Evolutionary conservation across 2,797 vertebrate genomes (phyloP), one percentile per base, ranked within the genome.

Genomic region (Momotus momota): DNA sequence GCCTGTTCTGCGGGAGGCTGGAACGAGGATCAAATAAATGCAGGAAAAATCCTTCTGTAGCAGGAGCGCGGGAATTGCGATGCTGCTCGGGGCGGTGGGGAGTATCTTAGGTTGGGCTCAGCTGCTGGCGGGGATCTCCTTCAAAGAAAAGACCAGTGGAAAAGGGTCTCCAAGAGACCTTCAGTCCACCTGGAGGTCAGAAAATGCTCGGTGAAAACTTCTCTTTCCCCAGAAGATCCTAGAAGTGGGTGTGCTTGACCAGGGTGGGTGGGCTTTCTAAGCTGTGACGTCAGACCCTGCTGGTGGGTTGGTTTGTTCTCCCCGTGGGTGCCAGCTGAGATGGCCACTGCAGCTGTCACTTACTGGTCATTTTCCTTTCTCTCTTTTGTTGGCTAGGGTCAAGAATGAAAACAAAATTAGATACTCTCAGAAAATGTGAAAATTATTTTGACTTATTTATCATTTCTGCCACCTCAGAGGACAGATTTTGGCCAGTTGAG

Each of bases 61-160:
- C 81, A 45, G 58, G 67, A 75, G 66, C 60, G 16, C 2, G 8
- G 57, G 78, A 14, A 31, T 5, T 2, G 1, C 0, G 26, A 10
- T n/a, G 43, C 14, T 38, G 6, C 40, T 10, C 0, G 1, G 62
- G 48, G n/a, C 2, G 3, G 21, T 0, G 5, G 67, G 29, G 7
- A 6, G 43, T 65, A 40, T 14, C 48, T 61, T 1, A 0, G 74
- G 60, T 51, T 41, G 48, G 2, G 23, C 33, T 62, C 22, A 21
- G 62, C 14, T n/a, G 27, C 54, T 43, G 61, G 38, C 19, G 19
- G 19, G 14, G 46, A 15, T 19, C 38, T 41, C 70, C 23, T 81
- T 88, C 86, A 85, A 31, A 61, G 74, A 43, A 31, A 51, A 48
- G 45, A 31, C 22, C 4, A 0, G 12, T 14, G 80, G 55, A 35